Percentiles rank a stretch among this genome's conserved stretches.
Evolutionary conservation across 2,888 invertebrate genomes (phyloP).

Genomic region (Ophion ellenae): DNA sequence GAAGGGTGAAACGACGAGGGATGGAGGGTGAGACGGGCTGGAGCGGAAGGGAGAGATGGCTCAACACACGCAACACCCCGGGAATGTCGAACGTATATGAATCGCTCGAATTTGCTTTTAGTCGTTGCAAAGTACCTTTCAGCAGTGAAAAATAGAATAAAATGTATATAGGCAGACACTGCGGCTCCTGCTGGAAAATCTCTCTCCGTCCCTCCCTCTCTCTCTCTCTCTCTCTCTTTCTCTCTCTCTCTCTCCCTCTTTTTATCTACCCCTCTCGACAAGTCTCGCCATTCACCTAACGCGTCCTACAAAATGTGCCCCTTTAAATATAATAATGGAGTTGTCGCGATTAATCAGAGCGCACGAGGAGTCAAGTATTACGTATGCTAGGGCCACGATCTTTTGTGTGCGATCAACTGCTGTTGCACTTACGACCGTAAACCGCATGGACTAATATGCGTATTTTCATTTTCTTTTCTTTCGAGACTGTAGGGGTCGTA

Average conservation of each 20-base stretch:
- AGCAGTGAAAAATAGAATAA: slow-evolving; percentile 66
- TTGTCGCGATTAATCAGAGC: slow-evolving; percentile 61
- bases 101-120: slow-evolving; percentile 67
- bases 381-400: slow-evolving; percentile 27
- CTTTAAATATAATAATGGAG: slow-evolving; percentile 47
- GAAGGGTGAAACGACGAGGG: slow-evolving; percentile 25
- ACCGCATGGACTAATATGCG: slow-evolving; percentile 3
- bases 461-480: slow-evolving; percentile 5
- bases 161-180: slow-evolving; percentile 42
- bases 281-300: slow-evolving; percentile 22
- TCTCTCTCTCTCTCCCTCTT: too few species aligned
- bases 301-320: slow-evolving; percentile 27
- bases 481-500: not conserved
- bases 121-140: slow-evolving; percentile 67
- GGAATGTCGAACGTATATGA: slow-evolving; percentile 61
- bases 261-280: slow-evolving; percentile 2
- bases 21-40: slow-evolving; percentile 10
- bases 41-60: slow-evolving; percentile 12
- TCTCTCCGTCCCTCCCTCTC: not conserved
- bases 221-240: too few species aligned
- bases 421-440: slow-evolving; percentile 34
- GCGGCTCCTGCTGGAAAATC: slow-evolving; percentile 34
- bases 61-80: slow-evolving; percentile 48
- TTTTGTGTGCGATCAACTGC: slow-evolving; percentile 45
- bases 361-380: slow-evolving; percentile 52